Conservation (phyloP, 2,113 vertebrate genomes). For the Typhlomys cinereus region DNA sequence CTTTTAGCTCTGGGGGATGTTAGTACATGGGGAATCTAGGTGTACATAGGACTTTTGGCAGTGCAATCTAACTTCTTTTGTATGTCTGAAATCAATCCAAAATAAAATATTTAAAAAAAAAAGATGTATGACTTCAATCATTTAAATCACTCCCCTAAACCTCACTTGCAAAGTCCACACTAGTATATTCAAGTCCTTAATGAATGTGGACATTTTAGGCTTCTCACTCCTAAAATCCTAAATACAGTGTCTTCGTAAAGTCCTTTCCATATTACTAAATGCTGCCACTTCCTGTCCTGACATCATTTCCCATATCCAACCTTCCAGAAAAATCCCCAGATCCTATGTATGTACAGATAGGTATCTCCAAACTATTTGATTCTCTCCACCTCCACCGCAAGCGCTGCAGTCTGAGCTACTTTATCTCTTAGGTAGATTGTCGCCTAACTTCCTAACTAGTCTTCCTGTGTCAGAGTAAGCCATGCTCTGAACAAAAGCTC, state of each 20-base stretch:
- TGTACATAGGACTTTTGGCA: background rate
- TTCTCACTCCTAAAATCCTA: conserved; percentile 25
- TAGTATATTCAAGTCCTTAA: background rate
- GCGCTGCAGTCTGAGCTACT: background rate
- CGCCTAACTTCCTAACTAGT: background rate
- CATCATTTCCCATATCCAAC: background rate
- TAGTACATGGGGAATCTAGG: background rate
- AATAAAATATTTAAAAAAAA: background rate
- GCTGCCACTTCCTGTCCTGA: background rate
- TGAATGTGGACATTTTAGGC: background rate
- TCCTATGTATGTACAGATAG: background rate
- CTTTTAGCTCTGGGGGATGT: background rate
- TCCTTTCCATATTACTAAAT: conserved; percentile 28
- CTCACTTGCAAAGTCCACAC: background rate
- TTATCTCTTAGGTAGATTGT: background rate
- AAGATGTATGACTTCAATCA: background rate
- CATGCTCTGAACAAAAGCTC: background rate
- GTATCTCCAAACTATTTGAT: background rate
- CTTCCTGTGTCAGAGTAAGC: background rate
- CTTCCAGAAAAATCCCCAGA: background rate
- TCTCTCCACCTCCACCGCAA: background rate
- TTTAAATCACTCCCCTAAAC: background rate
- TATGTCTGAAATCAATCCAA: background rate
- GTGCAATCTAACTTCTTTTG: background rate
- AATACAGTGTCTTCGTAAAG: background rate